Base-by-base conservation (phyloP, 2,888 invertebrate genomes). In the Oconnorella tubifera region DNA sequence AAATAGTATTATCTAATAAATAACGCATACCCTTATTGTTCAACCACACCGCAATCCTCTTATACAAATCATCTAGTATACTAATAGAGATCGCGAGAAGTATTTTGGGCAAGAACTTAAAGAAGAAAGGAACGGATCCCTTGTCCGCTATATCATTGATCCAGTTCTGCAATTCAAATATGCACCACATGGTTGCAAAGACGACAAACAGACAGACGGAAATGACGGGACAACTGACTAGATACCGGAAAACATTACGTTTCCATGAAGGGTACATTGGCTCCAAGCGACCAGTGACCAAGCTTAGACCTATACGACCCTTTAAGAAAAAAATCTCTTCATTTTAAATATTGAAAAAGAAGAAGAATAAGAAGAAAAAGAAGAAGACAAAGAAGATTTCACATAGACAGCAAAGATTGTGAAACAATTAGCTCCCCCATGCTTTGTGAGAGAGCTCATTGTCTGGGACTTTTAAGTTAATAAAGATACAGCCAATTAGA, bases 1-100 rank as follows among this genome's bases (percentile, higher is more conserved):
- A n/a, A n/a, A n/a, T n/a, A n/a, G n/a, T n/a, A n/a, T n/a, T n/a
- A n/a, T n/a, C n/a, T n/a, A n/a, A n/a, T n/a, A n/a, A n/a, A n/a
- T n/a, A n/a, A n/a, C n/a, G 48, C 82, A 73, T 85, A 95, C 97
- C 97, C 87, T 89, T 88, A 79, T 97, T 91, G 82, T 96, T 98
- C 33, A 98, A 86, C 91, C 93, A 94, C 67, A 91, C 86, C 1
- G 97, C 97, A 75, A 98, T 88, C 83, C 90, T 89, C 71, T 91
- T 90, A 83, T 97, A 97, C 0, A 92, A 88, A 75, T 93, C 92
- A 80, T 97, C 97, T 85, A 95, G 89, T 1, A 93, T 83, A 0
- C 92, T 90, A 75, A 97, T 96, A 56, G 92, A 88, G 50, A 95
- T 86, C 6, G 95, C 97, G 57, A 97, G 86, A 69, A 93, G 84